Base-by-base conservation (phyloP, 2,113 vertebrate genomes). In the Xiphorhynchus elegans region DNA sequence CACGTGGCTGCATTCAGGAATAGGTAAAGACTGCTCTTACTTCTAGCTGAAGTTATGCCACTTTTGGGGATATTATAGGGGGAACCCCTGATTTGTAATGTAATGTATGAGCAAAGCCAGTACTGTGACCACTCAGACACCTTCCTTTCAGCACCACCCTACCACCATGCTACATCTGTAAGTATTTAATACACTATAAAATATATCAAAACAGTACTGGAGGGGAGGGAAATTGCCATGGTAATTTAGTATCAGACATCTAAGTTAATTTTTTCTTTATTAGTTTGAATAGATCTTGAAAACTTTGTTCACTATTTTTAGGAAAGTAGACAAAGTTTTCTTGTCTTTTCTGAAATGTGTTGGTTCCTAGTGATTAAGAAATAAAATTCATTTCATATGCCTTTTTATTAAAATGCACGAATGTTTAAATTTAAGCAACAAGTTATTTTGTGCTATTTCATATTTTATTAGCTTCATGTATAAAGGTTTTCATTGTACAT, bases 1-100 rank as follows among this genome's bases (percentile, higher is more conserved):
- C 64, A 11, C 2, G 1, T 77, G 74, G 23, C 59, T 40, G 20
- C 24, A 13, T 28, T 56, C 31, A 17, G 24, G 7, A 0, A 0
- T 18, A 1, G 17, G 28, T n/a, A 11, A 25, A 58, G n/a, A 14
- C 74, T 53, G 3, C 6, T 47, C 18, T 35, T 52, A 8, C 19
- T 63, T 52, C 40, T 37, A 0, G 4, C 37, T 60, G 47, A 21
- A 56, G 13, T 23, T 52, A 3, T 7, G 18, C 10, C 20, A 3
- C 11, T 68, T 15, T 37, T 56, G 24, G 13, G 23, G 18, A 26
- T 5, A 7, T 13, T 29, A 29, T 29, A 28, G 64, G 3, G 3
- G 87, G 26, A 75, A 47, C 31, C 26, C 40, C 23, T 33, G 44
- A 15, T 73, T 64, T 72, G 14, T 42, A 5, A 39, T 50, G 11